Base-by-base conservation (phyloP, 2,797 vertebrate genomes). In the Heliangelus exortis region DNA sequence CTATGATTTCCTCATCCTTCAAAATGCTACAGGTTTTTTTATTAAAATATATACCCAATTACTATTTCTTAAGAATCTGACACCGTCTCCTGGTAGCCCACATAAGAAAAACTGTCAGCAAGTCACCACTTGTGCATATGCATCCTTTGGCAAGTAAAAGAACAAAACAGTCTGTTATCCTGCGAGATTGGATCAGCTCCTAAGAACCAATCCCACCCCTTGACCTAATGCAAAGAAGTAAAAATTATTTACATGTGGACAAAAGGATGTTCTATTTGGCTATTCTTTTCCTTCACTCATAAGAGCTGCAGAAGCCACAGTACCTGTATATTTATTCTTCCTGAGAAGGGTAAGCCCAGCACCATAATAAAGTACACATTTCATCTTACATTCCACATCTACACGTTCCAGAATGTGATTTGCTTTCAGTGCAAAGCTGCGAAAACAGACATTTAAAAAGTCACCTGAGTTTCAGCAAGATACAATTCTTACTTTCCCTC, bases 41-140 rank as follows among this genome's bases (percentile, higher is more conserved):
- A 45, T 12, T 58, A 80, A 76, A 53, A 59, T 3, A 31, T 58
- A 23, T 54, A 76, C 16, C 10, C 15, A 36, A 4, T 22, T 84
- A 39, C 7, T 74, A 33, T 51, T 82, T 73, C 29, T 13, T 55
- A 41, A 47, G 18, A 80, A 78, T 47, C 36, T 45, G 45, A 71
- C 26, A 83, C 18, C 36, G 31, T 58, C 31, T 57, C 13, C 39
- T 62, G 51, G 19, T 63, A 7, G 45, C 9, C 65, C 75, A 12
- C 15, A 6, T 61, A 47, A 74, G 50, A 36, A 14, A 41, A 69
- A 62, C 17, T 84, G 17, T 53, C 31, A 62, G n/a, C 73, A 75
- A 10, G 3, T 39, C 29, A 68, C 26, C 28, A 75, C 8, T 47
- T 22, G 6, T 12, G 6, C 21, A 28, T 57, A 15, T 0, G 0